phyloP scores from a whole-genome alignment of 2,888 invertebrate species.

The Elmis aenea region DNA sequence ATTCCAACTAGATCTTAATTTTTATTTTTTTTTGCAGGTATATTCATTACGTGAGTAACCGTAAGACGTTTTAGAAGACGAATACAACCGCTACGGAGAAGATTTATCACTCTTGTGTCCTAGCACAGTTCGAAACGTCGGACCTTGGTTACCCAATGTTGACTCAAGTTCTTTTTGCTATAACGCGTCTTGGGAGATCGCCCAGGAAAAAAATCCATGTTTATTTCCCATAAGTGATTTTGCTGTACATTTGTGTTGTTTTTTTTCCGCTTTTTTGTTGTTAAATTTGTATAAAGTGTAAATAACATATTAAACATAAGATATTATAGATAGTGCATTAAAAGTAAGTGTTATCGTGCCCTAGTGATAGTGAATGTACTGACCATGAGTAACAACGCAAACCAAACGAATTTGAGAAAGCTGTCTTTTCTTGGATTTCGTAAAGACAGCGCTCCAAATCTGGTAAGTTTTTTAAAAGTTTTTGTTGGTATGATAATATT shows the following conservation, averaged over 20 bases:
- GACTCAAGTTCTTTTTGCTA: slow-evolving; percentile 43
- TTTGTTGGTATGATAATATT: not conserved
- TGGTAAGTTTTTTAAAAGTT: slow-evolving; percentile 15
- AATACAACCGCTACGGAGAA: no score
- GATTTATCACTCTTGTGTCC: no score
- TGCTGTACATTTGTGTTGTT: no score
- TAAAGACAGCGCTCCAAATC: slow-evolving; percentile 12
- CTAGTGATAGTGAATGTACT: no score
- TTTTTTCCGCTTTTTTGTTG: not conserved
- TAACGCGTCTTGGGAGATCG: slow-evolving; percentile 44
- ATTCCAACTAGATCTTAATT: no score
- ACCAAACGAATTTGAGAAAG: slow-evolving; percentile 60
- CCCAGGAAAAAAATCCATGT: slow-evolving; percentile 47
- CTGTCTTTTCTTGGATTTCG: slow-evolving; percentile 70
- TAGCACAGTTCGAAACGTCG: slow-evolving; percentile 42
- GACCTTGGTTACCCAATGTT: slow-evolving; percentile 44
- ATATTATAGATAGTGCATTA: no score
- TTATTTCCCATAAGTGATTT: no score
- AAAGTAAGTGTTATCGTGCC: no score
- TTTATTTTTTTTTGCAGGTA: no score
- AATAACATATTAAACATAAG: no score
- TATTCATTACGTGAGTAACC: no score
- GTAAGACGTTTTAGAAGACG: no score
- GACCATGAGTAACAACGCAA: slow-evolving; percentile 35
- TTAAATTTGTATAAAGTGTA: slow-evolving; percentile 1